Evolutionary conservation across 37 sponge, comb jelly and placozoan genomes (phyloP), one percentile per base, ranked within the genome.

Genomic region (Halichondria panicea): DNA sequence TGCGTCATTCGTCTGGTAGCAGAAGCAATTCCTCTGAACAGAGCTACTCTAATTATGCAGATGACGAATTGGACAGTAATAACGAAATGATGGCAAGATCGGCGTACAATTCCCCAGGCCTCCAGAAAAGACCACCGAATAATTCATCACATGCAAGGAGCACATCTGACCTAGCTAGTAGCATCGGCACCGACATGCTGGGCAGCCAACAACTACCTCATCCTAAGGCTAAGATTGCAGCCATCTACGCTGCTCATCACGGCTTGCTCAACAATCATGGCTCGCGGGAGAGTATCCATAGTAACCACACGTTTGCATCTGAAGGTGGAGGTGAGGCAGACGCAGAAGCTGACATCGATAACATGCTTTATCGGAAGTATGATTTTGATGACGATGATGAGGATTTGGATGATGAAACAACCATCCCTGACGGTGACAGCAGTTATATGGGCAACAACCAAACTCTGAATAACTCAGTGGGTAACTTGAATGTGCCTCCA

Each of bases 281-380:
- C 30, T 88, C 88, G n/a, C 82, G 82, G 13, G 83, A 81, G 43
- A 82, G 83, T 73, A 61, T 88, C 35, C 68, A 68, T 55, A 82
- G 83, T 73, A 61, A 82, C 35, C 87, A 80, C 81, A 82, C 72
- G 77, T 88, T 88, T 77, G 83, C 78, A 0, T 88, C 88, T 4
- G 88, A 88, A 40, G 88, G 88, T n/a, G 88, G 88, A 5, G 88
- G 83, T 40, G 88, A 88, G 60, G 76, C 80, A 35, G 88, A 88
- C 37, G 88, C 79, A 15, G 78, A 77, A 8, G 59, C 52, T n/a
- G 88, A 88, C 44, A 78, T 85, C 45, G 77, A 78, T 21, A 62
- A 71, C 57, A 66, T 80, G 68, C 72, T 87, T 21, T 82, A 65
- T 57, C 65, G 63, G 41, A 88, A 81, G 66, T 70, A 44, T 11